A percentile compares a stretch with the other conserved stretches of the same genome.
Conservation (phyloP, 2,113 vertebrate species). For the Thermophis baileyi region DNA sequence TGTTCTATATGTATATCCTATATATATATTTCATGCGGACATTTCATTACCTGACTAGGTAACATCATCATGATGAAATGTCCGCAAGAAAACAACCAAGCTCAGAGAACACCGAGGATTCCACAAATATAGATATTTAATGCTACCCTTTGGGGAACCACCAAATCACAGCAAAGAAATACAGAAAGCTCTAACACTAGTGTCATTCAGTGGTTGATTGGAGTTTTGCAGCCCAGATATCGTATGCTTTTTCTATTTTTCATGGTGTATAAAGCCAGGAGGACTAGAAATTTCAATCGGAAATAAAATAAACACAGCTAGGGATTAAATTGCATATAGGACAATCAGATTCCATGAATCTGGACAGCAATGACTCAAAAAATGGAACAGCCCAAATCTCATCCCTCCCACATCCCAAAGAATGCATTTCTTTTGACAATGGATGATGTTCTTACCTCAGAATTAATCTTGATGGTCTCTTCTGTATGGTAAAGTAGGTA, state of each 20-base stretch:
- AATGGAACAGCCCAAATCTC: background rate
- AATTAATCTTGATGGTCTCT: slow-evolving; percentile 84
- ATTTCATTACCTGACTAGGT: background rate
- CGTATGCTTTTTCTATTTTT: background rate
- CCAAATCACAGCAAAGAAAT: background rate
- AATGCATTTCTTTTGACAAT: slow-evolving; percentile 10
- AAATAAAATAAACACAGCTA: background rate
- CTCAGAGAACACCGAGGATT: background rate
- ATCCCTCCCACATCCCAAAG: background rate
- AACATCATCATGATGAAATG: background rate
- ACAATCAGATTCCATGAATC: background rate
- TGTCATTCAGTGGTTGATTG: background rate
- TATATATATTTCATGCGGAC: too few species aligned
- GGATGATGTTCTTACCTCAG: slow-evolving; percentile 76
- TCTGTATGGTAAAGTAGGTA: slow-evolving; percentile 87
- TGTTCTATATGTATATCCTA: too few species aligned
- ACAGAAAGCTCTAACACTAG: background rate
- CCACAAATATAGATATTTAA: background rate
- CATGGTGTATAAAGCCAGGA: background rate
- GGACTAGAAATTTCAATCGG: background rate
- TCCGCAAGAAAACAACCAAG: background rate
- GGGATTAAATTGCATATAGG: background rate
- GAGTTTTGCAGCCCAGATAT: background rate
- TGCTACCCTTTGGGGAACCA: background rate
- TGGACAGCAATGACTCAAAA: too few species aligned